Conservation (phyloP, 35 echinoderm and acorn worm genomes). For the Holothuria glaberrima region DNA sequence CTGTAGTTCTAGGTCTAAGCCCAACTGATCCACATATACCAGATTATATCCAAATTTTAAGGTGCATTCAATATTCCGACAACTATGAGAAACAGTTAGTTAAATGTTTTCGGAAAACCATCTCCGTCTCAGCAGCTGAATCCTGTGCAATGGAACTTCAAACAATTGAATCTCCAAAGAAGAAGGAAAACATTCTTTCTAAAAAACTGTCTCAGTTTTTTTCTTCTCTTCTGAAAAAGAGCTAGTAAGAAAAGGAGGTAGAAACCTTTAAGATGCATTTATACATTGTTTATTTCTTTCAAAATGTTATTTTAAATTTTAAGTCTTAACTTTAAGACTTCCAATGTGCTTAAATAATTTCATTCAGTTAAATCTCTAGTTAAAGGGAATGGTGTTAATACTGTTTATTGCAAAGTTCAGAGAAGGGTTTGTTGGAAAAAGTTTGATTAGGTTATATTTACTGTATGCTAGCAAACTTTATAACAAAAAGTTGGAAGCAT, state of each 20-base stretch:
- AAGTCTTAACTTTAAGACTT: no score
- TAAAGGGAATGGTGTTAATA: no score
- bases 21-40: not conserved
- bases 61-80: not conserved
- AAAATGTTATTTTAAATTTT: no score
- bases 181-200: not conserved
- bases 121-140: not conserved
- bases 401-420: no score
- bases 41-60: not conserved
- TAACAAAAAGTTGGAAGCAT: no score
- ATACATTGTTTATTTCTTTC: no score
- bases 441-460: no score
- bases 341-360: no score
- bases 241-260: not conserved
- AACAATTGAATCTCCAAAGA: not conserved
- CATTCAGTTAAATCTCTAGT: no score
- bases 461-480: no score
- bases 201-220: not conserved
- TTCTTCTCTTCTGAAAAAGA: not conserved
- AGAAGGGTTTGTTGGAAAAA: no score
- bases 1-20: not conserved
- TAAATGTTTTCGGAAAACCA: not conserved
- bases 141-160: not conserved
- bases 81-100: slow-evolving; percentile 2
- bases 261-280: no score